Evolutionary conservation across 2,797 vertebrate species (phyloP).

Genomic region (Xerus rutilus): DNA sequence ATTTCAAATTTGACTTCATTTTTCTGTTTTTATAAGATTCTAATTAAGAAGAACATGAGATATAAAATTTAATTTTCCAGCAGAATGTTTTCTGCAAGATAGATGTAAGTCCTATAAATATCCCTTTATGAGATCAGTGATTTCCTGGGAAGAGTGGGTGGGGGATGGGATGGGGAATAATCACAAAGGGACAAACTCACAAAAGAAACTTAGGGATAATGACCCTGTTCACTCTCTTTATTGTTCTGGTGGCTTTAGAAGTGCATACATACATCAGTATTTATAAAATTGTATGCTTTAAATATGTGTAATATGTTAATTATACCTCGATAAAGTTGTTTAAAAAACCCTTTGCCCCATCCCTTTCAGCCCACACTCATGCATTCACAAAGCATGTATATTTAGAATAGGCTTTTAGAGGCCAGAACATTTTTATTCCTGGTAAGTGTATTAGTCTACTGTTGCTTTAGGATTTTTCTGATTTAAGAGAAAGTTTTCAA

Average conservation of each 20-base stretch:
- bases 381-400: not conserved
- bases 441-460: not conserved
- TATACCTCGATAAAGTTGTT: not conserved
- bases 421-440: constrained; percentile 5
- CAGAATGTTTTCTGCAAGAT: not conserved
- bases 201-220: not conserved
- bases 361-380: not conserved
- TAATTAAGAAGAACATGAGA: not conserved
- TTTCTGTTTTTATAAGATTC: not conserved
- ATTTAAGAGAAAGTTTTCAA: constrained; percentile 4
- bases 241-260: not conserved
- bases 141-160: not conserved
- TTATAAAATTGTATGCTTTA: not conserved
- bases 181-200: not conserved
- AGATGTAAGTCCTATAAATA: constrained; percentile 6
- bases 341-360: not conserved
- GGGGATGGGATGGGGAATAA: not conserved
- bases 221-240: not conserved
- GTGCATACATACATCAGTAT: not conserved
- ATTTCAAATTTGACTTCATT: not conserved
- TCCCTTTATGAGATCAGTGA: not conserved
- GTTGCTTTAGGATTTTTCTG: not conserved
- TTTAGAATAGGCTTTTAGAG: not conserved
- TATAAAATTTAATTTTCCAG: constrained; percentile 24
- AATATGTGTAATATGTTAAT: not conserved